Base-by-base conservation (phyloP, 2,888 invertebrate species). In the Volucella inflata region DNA sequence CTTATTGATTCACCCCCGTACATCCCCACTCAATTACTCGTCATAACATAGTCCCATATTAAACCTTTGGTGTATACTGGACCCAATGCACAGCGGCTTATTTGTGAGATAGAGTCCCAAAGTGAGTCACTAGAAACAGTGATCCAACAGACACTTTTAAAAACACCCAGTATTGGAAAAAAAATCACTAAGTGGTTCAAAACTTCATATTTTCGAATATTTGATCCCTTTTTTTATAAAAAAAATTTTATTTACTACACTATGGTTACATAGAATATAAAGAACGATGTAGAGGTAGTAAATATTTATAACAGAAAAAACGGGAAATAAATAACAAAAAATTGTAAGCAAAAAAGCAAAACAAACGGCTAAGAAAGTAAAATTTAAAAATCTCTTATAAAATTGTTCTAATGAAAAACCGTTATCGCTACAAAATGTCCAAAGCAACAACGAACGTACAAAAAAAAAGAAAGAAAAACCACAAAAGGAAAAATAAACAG, bases 361-460 rank as follows among this genome's bases (percentile, higher is more conserved):
- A 48, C 9, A 59, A 50, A 44, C 8, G 2, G 2, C 6, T 2
- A 36, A 59, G n/a, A 59, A 59, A 16, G 0, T 14, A 0, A 62
- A 46, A 21, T 30, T 9, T 30, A 53, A 59, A 71, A 16, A 48
- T 11, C 42, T 59, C 50, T 59, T 50, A 59, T 48, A 71, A 70
- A 48, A 36, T 16, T 71, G 48, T 50, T 59, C 50, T 71, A 50
- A 71, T 38, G 51, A 60, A 40, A 68, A 21, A 50, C 57, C 57
- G 16, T 51, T 44, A 76, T 59, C 50, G 67, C 65, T 65, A 78
- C 71, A 65, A 65, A 78, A 64, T 64, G 40, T 71, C 57, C 50
- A 50, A 71, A 62, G 70, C 77, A 77, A 74, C 53, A 77, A 50
- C 17, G 44, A 51, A 16, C 12, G 36, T 42, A 50, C 57, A 21